Evolutionary conservation across 1,140 invertebrate species (phyloP), one percentile per base, ranked within the genome.

Genomic region (Drosophila subobscura): DNA sequence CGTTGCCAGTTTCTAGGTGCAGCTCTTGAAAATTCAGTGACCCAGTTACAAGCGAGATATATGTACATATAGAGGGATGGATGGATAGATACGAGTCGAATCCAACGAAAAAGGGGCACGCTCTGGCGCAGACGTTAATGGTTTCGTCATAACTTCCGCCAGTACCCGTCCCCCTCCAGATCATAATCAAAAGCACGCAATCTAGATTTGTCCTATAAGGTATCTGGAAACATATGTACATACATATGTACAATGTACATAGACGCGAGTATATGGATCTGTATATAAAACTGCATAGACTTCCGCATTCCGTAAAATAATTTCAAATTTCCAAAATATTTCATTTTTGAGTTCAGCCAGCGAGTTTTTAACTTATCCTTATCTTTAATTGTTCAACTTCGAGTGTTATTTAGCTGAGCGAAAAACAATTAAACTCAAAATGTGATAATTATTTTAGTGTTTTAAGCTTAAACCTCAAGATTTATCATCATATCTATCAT

Each of bases 21-120:
- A 86, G 81, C 74, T 74, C 64, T 81, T 81, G 67, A 86, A 85
- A 85, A 85, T 85, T 77, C 81, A 81, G 83, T 86, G 81, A 86
- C 81, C 81, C 83, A 86, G 81, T 86, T 86, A 44, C 64, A 67
- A 59, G 70, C 54, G 63, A 56, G 71, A 61, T 55, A 45, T 44
- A 61, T 55, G 33, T 44, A 65, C 64, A 65, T 33, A 23, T 59
- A 14, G 41, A n/a, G 14, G 41, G 59, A n/a, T 49, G 27, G 50
- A 52, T 52, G 42, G 42, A 68, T 68, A 45, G 50, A 53, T 61
- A 23, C 14, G 10, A 25, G 22, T 20, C 60, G 66, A 71, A 71
- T 71, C 37, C 47, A 72, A 47, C 68, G 41, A 72, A 27, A 71
- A 33, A 40, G 20, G 33, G 61, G 59, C 77, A 80, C 59, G 81